Evolutionary conservation across 2,888 invertebrate species (phyloP), one percentile per base, ranked within the genome.

Genomic region (Ophion slaviceki): DNA sequence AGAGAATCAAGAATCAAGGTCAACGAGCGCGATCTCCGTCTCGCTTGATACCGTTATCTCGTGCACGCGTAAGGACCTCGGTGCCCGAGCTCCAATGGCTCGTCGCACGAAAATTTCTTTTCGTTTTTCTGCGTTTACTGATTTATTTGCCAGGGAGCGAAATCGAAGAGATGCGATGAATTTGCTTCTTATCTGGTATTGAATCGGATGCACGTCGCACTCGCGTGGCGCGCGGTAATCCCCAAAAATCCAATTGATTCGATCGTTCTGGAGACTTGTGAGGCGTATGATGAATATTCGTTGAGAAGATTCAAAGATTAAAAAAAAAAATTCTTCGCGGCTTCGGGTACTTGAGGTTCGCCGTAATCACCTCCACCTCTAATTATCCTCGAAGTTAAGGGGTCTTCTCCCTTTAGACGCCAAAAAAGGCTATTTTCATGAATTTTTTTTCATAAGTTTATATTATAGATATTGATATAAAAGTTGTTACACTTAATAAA

Each of bases 1-100:
- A 76, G 61, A 66, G 83, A 83, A 70, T 70, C 79, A 24, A 17
- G 79, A 77, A 76, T 76, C 76, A 86, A 82, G 85, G 82, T 20
- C 82, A 80, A 68, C 40, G 40, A 10, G 61, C 17, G 61, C 47
- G 53, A 45, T 80, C 72, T 64, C 45, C 71, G 62, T 40, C 66
- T 76, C 75, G 32, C 66, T 82, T 70, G 45, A 68, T 62, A 82
- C 85, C 80, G 85, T 86, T 86, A 86, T 74, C 66, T 76, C 24
- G 17, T 59, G 64, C 11, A 82, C 76, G 62, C 82, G 68, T 61
- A 75, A 70, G 61, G 57, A 82, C 71, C 71, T 68, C 40, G 66
- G 14, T 53, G 53, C 17, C 28, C 40, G 2, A 64, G n/a, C 47
- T 76, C n/a, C 53, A n/a, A 64, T 75, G 62, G 64, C n/a, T 57